These are phyloP conservation scores for Muscicapa adusta DNA, from an alignment of 2,113 vertebrate genomes.

Conservation along the genomic window DNA sequence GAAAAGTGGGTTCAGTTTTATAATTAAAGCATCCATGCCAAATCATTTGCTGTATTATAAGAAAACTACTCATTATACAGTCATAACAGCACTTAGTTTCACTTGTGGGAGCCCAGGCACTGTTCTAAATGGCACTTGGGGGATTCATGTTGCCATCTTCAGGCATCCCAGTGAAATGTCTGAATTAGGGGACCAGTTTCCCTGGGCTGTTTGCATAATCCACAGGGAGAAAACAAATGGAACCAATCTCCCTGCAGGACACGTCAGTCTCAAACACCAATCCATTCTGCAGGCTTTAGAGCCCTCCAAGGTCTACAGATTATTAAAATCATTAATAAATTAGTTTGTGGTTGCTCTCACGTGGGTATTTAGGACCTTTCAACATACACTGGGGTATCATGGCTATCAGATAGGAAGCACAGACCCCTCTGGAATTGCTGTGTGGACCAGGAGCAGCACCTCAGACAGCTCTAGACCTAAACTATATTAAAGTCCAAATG, in stretches of 20 bases:
- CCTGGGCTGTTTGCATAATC: background rate
- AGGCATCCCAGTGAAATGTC: background rate
- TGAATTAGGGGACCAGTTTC: background rate
- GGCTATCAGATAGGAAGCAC: background rate
- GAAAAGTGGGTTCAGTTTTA: background rate
- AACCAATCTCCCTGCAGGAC: background rate
- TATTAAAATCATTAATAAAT: background rate
- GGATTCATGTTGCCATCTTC: background rate
- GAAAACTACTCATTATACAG: background rate
- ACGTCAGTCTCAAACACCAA: background rate
- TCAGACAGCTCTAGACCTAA: background rate
- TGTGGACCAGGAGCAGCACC: background rate
- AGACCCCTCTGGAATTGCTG: background rate
- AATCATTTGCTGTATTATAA: constrained; percentile 6
- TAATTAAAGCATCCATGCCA: background rate
- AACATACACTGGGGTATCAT: background rate
- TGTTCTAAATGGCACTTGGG: background rate
- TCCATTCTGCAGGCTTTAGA: background rate
- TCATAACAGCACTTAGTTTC: background rate
- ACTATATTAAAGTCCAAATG: background rate
- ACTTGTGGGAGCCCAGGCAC: background rate
- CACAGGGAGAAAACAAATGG: background rate
- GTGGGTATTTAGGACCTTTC: background rate
- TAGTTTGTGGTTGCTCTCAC: background rate
- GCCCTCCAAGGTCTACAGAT: background rate